Evolutionary conservation across 2,888 invertebrate species (phyloP).

Genomic region (Diogma glabrata): DNA sequence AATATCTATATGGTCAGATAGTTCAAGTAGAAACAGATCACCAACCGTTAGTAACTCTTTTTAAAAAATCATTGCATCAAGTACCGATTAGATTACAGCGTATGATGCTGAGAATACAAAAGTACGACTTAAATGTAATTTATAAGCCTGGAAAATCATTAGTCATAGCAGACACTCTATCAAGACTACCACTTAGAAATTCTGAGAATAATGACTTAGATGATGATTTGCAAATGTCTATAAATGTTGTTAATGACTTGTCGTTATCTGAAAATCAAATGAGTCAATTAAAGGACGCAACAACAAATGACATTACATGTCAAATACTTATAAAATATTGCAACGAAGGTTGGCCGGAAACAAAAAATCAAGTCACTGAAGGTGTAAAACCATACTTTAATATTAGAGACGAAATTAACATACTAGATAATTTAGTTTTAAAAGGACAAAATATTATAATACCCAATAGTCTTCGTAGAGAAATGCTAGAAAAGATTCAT

Average conservation of each 20-base stretch:
- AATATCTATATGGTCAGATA: too few relatives aligned
- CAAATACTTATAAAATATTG: not conserved
- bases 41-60: not conserved
- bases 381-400: not conserved
- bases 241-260: too few relatives aligned
- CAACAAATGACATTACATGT: not conserved
- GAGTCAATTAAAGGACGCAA: not conserved
- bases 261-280: not conserved
- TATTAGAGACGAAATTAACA: not conserved
- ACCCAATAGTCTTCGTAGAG: not conserved
- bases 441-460: not conserved
- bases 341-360: not conserved
- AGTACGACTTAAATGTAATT: not conserved
- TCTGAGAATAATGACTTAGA: not conserved
- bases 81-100: not conserved
- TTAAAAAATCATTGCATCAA: too few relatives aligned
- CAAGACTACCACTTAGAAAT: not conserved
- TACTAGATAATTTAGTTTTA: not conserved
- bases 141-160: slow-evolving; percentile 1
- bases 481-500: not conserved
- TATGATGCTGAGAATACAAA: not conserved
- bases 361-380: not conserved
- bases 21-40: not conserved
- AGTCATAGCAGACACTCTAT: not conserved
- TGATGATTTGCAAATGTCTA: too few relatives aligned